Conservation (phyloP, 2,888 invertebrate species). For the Thyatira batis region DNA sequence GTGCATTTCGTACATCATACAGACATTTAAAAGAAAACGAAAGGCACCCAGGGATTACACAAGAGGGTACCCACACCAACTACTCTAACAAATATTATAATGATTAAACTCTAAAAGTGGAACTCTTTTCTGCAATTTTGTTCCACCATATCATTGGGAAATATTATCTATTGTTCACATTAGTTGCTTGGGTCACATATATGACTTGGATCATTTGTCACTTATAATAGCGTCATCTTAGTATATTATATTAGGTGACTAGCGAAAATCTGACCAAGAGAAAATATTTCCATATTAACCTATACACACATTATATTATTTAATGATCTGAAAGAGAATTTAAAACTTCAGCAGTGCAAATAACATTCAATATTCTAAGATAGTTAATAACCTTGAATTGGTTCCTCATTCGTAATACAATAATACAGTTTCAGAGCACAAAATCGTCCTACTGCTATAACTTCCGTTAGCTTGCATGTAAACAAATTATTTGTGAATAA, state of each 20-base stretch:
- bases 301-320: conserved; percentile 62
- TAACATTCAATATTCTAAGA: conserved; percentile 9
- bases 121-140: conserved; percentile 45
- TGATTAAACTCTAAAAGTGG: conserved; percentile 76
- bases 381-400: conserved; percentile 11
- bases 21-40: conserved; percentile 82
- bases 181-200: conserved; percentile 15
- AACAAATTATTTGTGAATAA: not conserved
- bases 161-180: conserved; percentile 53
- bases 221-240: not conserved
- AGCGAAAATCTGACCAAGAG: conserved; percentile 46
- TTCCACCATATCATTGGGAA: conserved; percentile 57
- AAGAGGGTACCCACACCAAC: conserved; percentile 79
- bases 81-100: conserved; percentile 78
- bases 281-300: conserved; percentile 51
- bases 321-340: conserved; percentile 74
- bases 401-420: not conserved
- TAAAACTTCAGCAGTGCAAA: conserved; percentile 47
- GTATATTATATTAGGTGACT: not conserved
- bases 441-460: not conserved
- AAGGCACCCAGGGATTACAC: conserved; percentile 80
- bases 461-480: not conserved
- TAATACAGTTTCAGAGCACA: not conserved
- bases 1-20: conserved; percentile 94
- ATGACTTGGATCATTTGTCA: not conserved